Conservation (phyloP, 2,888 invertebrate species). For the Desoria tigrina region DNA sequence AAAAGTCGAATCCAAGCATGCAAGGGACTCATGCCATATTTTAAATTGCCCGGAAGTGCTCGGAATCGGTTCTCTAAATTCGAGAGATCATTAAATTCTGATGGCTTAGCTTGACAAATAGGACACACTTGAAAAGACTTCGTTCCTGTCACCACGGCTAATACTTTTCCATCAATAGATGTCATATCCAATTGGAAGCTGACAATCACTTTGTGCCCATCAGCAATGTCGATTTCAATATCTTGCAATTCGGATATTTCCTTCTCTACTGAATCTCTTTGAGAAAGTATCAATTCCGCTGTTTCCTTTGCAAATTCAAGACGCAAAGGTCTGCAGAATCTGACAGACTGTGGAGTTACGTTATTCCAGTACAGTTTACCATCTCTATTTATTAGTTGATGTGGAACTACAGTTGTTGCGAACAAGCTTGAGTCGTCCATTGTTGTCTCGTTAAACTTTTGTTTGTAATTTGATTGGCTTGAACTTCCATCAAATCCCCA, state of each 20-base stretch:
- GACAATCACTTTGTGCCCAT: neutral
- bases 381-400: too few species aligned
- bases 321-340: conserved; percentile 4
- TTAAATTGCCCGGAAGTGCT: conserved; percentile 13
- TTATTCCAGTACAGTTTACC: too few species aligned
- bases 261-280: neutral
- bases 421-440: too few species aligned
- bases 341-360: neutral
- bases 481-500: too few species aligned
- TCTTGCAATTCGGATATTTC: neutral
- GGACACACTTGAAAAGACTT: conserved; percentile 1
- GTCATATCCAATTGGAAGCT: neutral
- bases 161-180: conserved; percentile 6
- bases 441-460: too few species aligned
- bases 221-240: neutral
- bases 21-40: conserved; percentile 22
- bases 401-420: too few species aligned
- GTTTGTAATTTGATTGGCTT: too few species aligned
- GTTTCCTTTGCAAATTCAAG: neutral
- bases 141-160: neutral
- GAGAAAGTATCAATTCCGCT: neutral
- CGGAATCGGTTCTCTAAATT: neutral
- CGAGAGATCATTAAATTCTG: neutral
- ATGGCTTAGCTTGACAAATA: neutral
- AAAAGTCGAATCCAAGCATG: too few species aligned